Evolutionary conservation across 2,113 vertebrate genomes (phyloP).

Genomic region (Telmatochromis brichardi): DNA sequence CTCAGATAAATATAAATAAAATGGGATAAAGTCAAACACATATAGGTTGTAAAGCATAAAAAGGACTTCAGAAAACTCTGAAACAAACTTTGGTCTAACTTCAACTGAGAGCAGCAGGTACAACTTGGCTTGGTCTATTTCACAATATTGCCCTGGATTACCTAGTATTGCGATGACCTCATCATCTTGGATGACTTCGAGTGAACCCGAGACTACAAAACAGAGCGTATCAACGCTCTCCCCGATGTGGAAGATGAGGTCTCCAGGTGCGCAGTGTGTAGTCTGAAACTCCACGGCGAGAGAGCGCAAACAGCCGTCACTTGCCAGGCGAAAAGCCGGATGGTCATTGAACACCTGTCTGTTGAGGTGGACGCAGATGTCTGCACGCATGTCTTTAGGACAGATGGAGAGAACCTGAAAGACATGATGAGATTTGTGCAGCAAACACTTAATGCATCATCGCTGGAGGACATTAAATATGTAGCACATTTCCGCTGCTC

Average conservation of each 20-base stretch:
- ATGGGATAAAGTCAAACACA: not conserved
- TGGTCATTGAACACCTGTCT: slow-evolving; percentile 97
- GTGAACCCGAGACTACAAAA: slow-evolving; percentile 94
- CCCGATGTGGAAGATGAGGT: slow-evolving; percentile 97
- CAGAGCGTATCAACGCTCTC: slow-evolving; percentile 96
- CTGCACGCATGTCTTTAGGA: slow-evolving; percentile 98
- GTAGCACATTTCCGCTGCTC: not conserved
- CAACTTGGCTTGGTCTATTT: not conserved
- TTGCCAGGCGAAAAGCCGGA: slow-evolving; percentile 93
- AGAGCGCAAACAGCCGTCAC: slow-evolving; percentile 91
- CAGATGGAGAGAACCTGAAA: slow-evolving; percentile 92
- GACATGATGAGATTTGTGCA: not conserved
- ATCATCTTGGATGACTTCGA: slow-evolving; percentile 98
- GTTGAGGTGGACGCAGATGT: slow-evolving; percentile 98
- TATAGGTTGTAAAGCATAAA: not conserved
- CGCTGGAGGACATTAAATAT: not conserved
- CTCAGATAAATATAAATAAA: not conserved
- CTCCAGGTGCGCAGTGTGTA: slow-evolving; percentile 93
- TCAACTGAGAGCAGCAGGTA: not conserved
- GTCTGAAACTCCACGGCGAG: slow-evolving; percentile 97
- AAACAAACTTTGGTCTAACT: not conserved
- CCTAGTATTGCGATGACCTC: slow-evolving; percentile 98
- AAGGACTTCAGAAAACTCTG: not conserved
- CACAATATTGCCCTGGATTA: slow-evolving; percentile 43
- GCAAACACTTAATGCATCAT: not conserved